phyloP scores from a whole-genome alignment of 2,113 vertebrate species.

The Pomatostomus ruficeps region DNA sequence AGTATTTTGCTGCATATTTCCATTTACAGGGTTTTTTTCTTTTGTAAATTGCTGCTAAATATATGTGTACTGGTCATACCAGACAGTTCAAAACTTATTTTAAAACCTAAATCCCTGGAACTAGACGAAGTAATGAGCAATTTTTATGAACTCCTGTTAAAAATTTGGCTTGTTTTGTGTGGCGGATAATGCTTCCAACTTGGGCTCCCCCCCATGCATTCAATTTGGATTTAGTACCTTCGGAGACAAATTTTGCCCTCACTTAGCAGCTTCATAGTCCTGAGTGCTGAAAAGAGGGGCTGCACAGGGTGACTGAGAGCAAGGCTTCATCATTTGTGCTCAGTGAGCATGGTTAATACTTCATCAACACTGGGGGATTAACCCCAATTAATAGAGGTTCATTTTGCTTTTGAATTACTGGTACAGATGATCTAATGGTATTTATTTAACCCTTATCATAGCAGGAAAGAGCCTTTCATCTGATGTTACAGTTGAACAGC shows the following conservation, averaged over 20 bases:
- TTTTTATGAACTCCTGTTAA: neutral
- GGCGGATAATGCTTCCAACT: neutral
- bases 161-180: neutral
- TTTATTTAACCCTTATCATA: neutral
- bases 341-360: neutral
- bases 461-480: neutral
- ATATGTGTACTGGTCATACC: neutral
- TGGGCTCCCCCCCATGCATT: neutral
- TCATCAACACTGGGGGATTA: neutral
- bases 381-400: neutral
- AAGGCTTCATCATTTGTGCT: neutral
- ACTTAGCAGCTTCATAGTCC: neutral
- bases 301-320: neutral
- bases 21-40: neutral
- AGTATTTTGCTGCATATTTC: neutral
- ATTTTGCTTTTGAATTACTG: neutral
- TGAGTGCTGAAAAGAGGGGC: neutral
- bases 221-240: neutral
- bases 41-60: neutral
- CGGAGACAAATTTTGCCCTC: neutral
- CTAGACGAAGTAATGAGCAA: neutral
- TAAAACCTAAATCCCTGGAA: neutral
- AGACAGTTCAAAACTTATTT: neutral
- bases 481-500: neutral
- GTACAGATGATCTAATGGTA: neutral